These are phyloP conservation scores for Cabera pusaria DNA, from an alignment of 2,888 invertebrate genomes.

Conservation along the genomic window DNA sequence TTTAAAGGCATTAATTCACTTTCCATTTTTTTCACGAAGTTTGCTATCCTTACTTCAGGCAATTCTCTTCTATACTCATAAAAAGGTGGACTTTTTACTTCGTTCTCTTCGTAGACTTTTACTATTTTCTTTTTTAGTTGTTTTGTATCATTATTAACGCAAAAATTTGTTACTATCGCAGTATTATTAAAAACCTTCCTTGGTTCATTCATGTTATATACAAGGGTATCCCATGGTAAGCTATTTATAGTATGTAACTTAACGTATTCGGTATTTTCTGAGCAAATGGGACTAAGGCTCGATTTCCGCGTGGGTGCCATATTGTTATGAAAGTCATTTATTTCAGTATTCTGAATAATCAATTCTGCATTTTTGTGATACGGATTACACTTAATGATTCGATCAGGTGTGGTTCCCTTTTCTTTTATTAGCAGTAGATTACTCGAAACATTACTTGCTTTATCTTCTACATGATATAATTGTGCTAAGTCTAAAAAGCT, in stretches of 20 bases:
- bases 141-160: conserved; percentile 6
- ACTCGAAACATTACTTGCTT: no score
- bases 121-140: conserved; percentile 5
- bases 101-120: conserved; percentile 2
- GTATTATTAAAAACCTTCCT: conserved; percentile 1
- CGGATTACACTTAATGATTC: no score
- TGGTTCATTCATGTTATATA: conserved; percentile 13
- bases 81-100: neutral
- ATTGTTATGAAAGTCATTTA: no score
- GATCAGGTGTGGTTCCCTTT: no score
- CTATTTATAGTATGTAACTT: neutral
- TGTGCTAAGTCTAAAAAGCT: no score
- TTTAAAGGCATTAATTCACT: conserved; percentile 63
- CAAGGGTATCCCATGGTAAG: conserved; percentile 9
- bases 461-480: no score
- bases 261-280: conserved; percentile 42
- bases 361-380: no score
- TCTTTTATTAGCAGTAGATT: no score
- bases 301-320: no score
- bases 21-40: conserved; percentile 55
- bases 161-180: neutral
- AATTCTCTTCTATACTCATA: conserved; percentile 31
- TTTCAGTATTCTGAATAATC: no score
- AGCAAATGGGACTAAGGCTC: conserved; percentile 52
- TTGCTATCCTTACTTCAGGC: conserved; percentile 53